Evolutionary conservation across 2,888 invertebrate species (phyloP).

Genomic region (Leptinotarsa peninsularis): DNA sequence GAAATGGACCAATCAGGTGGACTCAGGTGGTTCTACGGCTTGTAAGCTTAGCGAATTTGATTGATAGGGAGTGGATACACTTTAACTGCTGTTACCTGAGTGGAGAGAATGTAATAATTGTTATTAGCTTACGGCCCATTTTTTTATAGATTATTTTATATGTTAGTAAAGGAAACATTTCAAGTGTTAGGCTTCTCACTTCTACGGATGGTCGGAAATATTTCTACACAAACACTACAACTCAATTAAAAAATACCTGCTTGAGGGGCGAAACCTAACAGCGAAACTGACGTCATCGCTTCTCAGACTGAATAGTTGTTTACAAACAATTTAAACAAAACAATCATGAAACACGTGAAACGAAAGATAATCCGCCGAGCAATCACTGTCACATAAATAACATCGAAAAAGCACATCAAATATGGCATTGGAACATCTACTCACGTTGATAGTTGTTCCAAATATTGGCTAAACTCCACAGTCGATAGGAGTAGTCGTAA

Average conservation of each 20-base stretch:
- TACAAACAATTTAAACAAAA: slow-evolving; percentile 36
- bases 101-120: background rate
- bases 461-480: slow-evolving; percentile 82
- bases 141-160: background rate
- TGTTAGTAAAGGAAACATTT: background rate
- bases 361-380: slow-evolving; percentile 41
- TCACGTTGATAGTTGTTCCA: slow-evolving; percentile 82
- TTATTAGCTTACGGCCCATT: background rate
- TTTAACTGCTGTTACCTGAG: background rate
- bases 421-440: slow-evolving; percentile 63
- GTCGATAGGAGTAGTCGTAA: slow-evolving; percentile 81
- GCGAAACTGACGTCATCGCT: slow-evolving; percentile 45
- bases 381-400: slow-evolving; percentile 41
- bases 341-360: slow-evolving; percentile 38
- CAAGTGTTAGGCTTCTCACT: background rate
- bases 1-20: slow-evolving; percentile 25
- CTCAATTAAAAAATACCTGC: slow-evolving; percentile 45
- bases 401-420: slow-evolving; percentile 39
- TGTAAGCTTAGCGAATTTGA: background rate
- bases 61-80: background rate
- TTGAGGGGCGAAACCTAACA: slow-evolving; percentile 39
- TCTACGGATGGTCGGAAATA: background rate
- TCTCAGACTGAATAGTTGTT: slow-evolving; percentile 36
- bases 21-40: background rate
- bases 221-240: slow-evolving; percentile 20